A percentile compares a stretch with the other conserved stretches of the same genome.
Conservation (phyloP, 2,113 vertebrate genomes). For the Toxostoma redivivum region DNA sequence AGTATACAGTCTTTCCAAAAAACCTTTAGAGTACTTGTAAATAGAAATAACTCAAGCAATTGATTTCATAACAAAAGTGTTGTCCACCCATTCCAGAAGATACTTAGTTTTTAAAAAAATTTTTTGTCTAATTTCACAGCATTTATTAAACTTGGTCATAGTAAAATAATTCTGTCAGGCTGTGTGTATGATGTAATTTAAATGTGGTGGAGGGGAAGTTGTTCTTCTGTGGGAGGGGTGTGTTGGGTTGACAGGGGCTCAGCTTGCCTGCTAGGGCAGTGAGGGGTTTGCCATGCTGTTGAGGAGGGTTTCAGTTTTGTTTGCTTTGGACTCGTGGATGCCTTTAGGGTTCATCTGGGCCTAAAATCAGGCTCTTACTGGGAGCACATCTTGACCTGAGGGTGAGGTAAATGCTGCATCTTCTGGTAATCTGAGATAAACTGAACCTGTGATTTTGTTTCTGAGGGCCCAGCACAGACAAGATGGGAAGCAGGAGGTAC, state of each 20-base stretch:
- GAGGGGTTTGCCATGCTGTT: neutral
- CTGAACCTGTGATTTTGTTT: neutral
- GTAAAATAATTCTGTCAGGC: neutral
- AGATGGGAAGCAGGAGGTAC: rapidly evolving
- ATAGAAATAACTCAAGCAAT: neutral
- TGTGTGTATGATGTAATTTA: neutral
- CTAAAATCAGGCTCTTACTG: neutral
- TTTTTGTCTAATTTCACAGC: neutral
- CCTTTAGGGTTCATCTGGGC: neutral
- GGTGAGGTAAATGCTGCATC: neutral
- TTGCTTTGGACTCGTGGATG: neutral
- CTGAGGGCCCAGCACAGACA: neutral
- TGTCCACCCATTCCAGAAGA: neutral
- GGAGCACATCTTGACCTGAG: neutral
- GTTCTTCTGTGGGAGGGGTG: neutral
- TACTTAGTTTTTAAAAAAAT: neutral
- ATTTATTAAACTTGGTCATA: neutral
- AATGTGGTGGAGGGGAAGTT: too few relatives aligned
- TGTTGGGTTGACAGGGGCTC: neutral
- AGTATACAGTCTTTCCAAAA: neutral
- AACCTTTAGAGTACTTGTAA: neutral
- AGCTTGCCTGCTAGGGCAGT: neutral
- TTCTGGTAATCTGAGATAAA: neutral
- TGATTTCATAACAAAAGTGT: neutral
- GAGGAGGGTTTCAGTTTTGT: too few relatives aligned